These are phyloP conservation scores for Motacilla tschutschensis DNA, from an alignment of 2,113 vertebrate species.

Conservation along the genomic window DNA sequence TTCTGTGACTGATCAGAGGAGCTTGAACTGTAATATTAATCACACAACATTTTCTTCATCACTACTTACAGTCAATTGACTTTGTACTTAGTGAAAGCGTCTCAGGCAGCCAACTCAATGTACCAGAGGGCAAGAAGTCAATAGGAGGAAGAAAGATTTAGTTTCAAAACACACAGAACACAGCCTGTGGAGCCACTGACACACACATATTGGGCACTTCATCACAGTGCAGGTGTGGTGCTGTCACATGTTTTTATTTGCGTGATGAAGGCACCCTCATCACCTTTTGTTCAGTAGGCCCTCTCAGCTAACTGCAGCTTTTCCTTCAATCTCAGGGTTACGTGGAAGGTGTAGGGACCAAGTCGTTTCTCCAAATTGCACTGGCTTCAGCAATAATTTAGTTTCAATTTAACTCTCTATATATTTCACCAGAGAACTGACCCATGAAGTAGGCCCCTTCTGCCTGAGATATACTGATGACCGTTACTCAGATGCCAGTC, in stretches of 20 bases:
- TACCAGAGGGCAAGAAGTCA: constrained; percentile 65
- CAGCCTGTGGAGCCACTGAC: not conserved
- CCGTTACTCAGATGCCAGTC: not conserved
- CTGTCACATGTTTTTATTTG: not conserved
- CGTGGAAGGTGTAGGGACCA: not conserved
- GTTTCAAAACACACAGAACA: constrained; percentile 29
- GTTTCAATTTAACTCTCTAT: not conserved
- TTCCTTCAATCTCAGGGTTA: not conserved
- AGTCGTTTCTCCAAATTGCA: not conserved
- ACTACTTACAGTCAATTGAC: constrained; percentile 71
- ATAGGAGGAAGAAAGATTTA: constrained; percentile 57
- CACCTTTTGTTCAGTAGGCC: not conserved
- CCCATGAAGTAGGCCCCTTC: not conserved
- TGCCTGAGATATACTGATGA: not conserved
- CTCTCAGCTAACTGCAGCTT: not conserved
- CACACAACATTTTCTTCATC: constrained; percentile 62
- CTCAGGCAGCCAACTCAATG: constrained; percentile 55
- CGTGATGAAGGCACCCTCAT: not conserved
- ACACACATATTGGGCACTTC: not conserved
- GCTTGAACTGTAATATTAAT: constrained; percentile 68
- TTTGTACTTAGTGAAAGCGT: constrained; percentile 66
- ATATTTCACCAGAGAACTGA: not conserved
- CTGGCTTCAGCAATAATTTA: not conserved
- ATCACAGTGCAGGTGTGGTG: accelerated
- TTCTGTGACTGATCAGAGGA: constrained; percentile 68